These are phyloP conservation scores for Coracias cyanogaster DNA, from an alignment of 2,797 vertebrate species.

Conservation along the genomic window DNA sequence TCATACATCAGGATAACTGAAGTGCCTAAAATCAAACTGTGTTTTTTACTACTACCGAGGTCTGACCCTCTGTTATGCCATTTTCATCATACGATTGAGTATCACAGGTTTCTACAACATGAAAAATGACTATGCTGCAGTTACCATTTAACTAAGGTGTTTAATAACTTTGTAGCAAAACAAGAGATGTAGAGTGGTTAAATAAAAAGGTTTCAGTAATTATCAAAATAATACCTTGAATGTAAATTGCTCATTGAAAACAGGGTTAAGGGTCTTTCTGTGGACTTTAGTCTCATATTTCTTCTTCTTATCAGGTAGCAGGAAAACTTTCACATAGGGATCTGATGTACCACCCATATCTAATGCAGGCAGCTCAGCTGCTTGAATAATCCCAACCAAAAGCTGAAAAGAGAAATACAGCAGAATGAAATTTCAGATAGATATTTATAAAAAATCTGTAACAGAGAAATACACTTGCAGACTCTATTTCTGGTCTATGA, in stretches of 20 bases:
- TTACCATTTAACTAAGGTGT: not conserved
- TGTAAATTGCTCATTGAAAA: conserved; percentile 98
- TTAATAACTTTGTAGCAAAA: not conserved
- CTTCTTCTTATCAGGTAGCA: conserved; percentile 99
- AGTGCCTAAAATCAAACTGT: not conserved
- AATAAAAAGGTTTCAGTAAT: not conserved
- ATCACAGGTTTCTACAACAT: not conserved
- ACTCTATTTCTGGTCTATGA: conserved; percentile 44
- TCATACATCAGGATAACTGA: not conserved
- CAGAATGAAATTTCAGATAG: conserved; percentile 20
- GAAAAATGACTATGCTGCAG: not conserved
- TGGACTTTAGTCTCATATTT: conserved; percentile 99
- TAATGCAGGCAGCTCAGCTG: conserved; percentile 95
- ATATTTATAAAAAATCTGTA: conserved; percentile 23
- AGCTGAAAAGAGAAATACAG: conserved; percentile 81
- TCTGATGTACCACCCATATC: conserved; percentile 99
- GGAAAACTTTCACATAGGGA: conserved; percentile 96
- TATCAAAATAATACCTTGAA: conserved; percentile 88
- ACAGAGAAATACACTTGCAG: not conserved
- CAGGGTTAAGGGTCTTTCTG: conserved; percentile 97
- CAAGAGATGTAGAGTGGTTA: not conserved
- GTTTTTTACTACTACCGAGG: not conserved
- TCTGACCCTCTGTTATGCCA: not conserved
- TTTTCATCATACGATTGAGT: not conserved
- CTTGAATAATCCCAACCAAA: conserved; percentile 97